Percentiles rank a stretch among this genome's conserved stretches.
These are phyloP conservation scores for Tinamus guttatus DNA, from an alignment of 2,113 vertebrate species.

Conservation along the genomic window DNA sequence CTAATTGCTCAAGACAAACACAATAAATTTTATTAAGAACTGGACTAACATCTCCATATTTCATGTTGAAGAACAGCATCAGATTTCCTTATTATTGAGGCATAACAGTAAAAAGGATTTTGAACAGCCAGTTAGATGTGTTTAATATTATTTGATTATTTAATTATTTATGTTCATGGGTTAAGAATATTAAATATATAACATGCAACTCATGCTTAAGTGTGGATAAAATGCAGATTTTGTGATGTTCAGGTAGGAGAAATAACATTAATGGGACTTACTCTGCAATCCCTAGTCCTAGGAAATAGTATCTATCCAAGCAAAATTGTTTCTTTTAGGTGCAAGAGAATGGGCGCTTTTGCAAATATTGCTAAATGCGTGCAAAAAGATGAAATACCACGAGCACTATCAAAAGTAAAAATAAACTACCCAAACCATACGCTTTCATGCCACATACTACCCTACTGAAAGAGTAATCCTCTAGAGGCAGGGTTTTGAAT, in stretches of 20 bases:
- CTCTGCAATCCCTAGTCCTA: rapidly evolving
- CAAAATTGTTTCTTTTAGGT: background rate
- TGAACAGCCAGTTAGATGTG: background rate
- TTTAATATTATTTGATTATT: background rate
- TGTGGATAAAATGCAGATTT: background rate
- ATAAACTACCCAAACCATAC: background rate
- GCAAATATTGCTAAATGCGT: background rate
- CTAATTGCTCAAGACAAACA: background rate
- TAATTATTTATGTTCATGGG: background rate
- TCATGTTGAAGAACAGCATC: background rate
- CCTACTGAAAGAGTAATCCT: background rate
- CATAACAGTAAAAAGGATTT: background rate
- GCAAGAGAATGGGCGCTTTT: background rate
- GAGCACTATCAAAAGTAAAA: background rate
- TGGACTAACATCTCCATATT: background rate
- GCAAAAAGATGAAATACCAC: background rate
- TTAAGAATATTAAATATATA: background rate
- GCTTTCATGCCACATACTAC: background rate
- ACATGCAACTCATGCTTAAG: background rate
- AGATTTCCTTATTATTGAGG: background rate
- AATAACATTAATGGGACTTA: background rate
- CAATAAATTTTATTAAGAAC: background rate
- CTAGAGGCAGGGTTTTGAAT: background rate
- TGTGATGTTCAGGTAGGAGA: background rate
- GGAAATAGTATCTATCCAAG: background rate